Conservation (phyloP, 2,797 vertebrate species). For the Rhinatrema bivittatum region DNA sequence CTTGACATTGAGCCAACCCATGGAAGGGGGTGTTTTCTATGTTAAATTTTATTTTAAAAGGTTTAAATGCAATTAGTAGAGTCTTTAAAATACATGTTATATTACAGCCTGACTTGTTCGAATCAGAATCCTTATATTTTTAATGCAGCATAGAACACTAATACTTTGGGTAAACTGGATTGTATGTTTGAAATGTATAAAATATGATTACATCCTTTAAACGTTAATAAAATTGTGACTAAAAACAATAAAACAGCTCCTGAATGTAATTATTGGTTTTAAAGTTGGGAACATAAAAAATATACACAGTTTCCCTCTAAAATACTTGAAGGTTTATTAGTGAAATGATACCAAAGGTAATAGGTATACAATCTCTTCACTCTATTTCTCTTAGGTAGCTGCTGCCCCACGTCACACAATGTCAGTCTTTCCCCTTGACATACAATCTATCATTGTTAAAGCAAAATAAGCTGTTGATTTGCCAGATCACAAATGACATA, state of each 20-base stretch:
- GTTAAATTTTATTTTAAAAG: no score
- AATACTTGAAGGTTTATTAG: conserved; percentile 61
- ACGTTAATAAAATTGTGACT: not conserved
- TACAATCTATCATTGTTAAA: conserved; percentile 37
- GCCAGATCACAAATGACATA: conserved; percentile 58
- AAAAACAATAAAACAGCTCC: not conserved
- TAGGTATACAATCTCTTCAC: conserved; percentile 49
- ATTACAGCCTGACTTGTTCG: no score
- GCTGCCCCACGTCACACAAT: conserved; percentile 44
- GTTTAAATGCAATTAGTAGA: no score
- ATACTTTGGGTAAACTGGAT: no score
- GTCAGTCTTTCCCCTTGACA: conserved; percentile 35
- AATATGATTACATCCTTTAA: no score
- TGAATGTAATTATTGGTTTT: no score
- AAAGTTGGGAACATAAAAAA: conserved; percentile 3
- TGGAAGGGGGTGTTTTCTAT: no score
- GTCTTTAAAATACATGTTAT: no score
- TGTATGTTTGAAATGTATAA: no score
- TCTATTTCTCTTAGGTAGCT: conserved; percentile 54
- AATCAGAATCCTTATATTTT: no score
- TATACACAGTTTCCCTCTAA: conserved; percentile 47
- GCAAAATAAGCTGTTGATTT: conserved; percentile 48
- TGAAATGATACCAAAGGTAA: conserved; percentile 63
- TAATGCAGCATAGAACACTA: no score
- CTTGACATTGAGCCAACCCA: no score